Evolutionary conservation across 2,797 vertebrate genomes (phyloP), one percentile per base, ranked within the genome.

Genomic region (Paramormyrops hopkinsi): DNA sequence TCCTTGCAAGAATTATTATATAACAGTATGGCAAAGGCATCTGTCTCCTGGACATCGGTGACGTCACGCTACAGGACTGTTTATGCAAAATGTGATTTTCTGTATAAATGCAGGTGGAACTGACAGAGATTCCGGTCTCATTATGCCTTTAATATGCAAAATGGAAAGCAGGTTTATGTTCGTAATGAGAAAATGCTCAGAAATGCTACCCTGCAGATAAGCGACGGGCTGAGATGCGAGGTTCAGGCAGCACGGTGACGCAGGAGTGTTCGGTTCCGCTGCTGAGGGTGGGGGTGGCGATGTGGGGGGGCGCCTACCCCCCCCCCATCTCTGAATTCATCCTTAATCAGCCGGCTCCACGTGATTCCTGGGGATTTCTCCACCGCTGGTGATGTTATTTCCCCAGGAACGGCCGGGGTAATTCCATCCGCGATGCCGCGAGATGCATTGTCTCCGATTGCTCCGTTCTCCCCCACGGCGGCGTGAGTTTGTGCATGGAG

Each of bases 11-110:
- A 56, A 92, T 94, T 93, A 94, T 94, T 94, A 94, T 93, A 93
- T 94, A 94, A 94, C 92, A 92, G 92, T 88, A 1, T 90, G 76
- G 91, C 90, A 12, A 44, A 90, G 91, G 91, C 54, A 22, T 50
- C 91, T 46, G 33, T 89, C 91, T 93, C 93, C 94, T 92, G 93
- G 92, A 94, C 94, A 94, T 94, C 93, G 94, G 92, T 94, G 94
- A 92, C 93, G 94, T 94, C 94, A 93, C 91, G 91, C 94, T 93
- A 93, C 93, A 59, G 37, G 73, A 1, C 73, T 1, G 25, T 29
- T 41, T 86, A 12, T 17, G 14, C 14, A n/a, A n/a, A 29, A 17
- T 56, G 53, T 59, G n/a, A 37, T 56, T 56, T 59, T 56, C 29
- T 86, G 51, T 44, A 51, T 56, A 59, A n/a, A 53, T 41, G 12